Base-by-base conservation (phyloP, 2,797 vertebrate genomes). In the Nannoperca australis region DNA sequence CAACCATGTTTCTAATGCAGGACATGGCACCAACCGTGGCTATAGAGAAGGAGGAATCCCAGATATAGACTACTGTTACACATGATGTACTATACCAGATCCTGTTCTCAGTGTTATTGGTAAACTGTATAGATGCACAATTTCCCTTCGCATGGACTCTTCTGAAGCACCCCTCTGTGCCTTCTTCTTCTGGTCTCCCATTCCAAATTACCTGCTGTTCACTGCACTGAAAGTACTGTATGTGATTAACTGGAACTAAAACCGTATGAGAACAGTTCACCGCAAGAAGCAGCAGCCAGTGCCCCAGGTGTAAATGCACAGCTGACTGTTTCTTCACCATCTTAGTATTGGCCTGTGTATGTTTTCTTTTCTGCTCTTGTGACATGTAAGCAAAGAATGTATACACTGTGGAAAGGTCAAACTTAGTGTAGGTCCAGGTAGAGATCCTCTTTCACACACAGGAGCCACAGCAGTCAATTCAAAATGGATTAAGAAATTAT, bases 11-110 rank as follows among this genome's bases (percentile, higher is more conserved):
- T 93, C 93, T 74, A 96, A 95, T 83, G 86, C 93, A 50, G 96
- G 96, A 85, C 97, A 97, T 18, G 95, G 97, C 82, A 96, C 96
- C 88, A 97, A 97, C 40, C 95, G 97, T 17, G 97, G 97, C 80
- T 97, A 97, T 85, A 96, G 97, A 94, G 97, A 97, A 87, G 96
- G 95, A 27, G 96, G 96, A 87, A 97, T 98, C 89, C 97, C 97
- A 70, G 97, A 97, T 93, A 91, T 96, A 88, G 97, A 98, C 95
- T 98, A 97, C 63, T 96, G 96, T 76, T 98, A 98, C 92, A 97
- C 97, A 94, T 97, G 97, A 98, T 95, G 92, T 85, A 91, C 90
- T 95, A 79, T 80, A 84, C 92, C 88, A 90, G 82, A 91, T 90
- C 88, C 90, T 88, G 78, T 84, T 88, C 90, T 85, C 81, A 85